A percentile compares a stretch with the other conserved stretches of the same genome.
Conservation (phyloP, 2,888 invertebrate species). For the Nomada fucata region DNA sequence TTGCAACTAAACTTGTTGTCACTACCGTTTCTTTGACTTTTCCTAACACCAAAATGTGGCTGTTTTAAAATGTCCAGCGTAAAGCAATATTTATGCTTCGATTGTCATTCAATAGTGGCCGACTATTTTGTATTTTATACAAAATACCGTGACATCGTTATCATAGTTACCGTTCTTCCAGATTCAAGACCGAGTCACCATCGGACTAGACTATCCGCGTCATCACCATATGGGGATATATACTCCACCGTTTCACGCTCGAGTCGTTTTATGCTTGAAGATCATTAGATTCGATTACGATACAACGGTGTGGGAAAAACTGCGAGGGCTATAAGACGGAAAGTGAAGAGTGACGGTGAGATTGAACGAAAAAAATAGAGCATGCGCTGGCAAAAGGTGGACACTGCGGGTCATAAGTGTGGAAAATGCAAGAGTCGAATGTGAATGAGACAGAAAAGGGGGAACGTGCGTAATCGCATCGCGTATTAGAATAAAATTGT, state of each 20-base stretch:
- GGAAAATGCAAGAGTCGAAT: not conserved
- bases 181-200: conserved; percentile 29
- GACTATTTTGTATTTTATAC: not conserved
- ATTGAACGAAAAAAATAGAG: not conserved
- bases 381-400: not conserved
- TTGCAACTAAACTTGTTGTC: too few relatives aligned
- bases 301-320: conserved; percentile 1
- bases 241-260: conserved; percentile 25
- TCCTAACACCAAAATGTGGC: too few relatives aligned
- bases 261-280: conserved; percentile 38
- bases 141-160: conserved; percentile 6
- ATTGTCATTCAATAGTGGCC: too few relatives aligned
- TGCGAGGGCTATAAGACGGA: conserved; percentile 5
- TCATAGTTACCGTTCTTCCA: conserved; percentile 20
- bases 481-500: not conserved
- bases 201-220: conserved; percentile 25
- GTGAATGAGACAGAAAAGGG: not conserved
- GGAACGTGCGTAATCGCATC: not conserved
- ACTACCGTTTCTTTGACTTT: too few relatives aligned
- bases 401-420: not conserved
- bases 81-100: too few relatives aligned
- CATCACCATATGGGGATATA: conserved; percentile 12
- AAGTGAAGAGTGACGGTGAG: conserved; percentile 2
- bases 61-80: too few relatives aligned
- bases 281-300: conserved; percentile 44